phyloP scores from a whole-genome alignment of 2,797 vertebrate species.

The Syngnathus acus region DNA sequence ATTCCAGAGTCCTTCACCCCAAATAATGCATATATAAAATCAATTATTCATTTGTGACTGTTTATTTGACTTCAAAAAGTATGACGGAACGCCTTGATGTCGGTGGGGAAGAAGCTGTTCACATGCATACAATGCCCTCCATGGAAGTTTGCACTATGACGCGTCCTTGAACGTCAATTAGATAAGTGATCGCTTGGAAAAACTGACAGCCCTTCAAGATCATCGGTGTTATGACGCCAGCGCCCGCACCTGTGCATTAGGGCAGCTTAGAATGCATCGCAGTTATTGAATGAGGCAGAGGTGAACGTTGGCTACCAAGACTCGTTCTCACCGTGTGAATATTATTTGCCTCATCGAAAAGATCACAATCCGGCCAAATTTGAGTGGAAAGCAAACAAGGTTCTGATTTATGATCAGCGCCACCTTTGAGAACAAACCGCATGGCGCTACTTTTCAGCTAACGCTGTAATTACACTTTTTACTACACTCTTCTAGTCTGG shows the following conservation, averaged over 20 bases:
- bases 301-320: too few species aligned
- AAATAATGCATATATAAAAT: constrained; percentile 66
- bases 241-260: background rate
- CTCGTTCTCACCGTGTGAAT: background rate
- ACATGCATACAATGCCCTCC: constrained; percentile 25
- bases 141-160: constrained; percentile 33
- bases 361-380: background rate
- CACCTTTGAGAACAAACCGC: background rate
- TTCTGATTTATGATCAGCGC: background rate
- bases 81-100: constrained; percentile 56
- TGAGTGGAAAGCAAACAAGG: background rate
- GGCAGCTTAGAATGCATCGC: too few species aligned
- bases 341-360: background rate
- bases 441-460: background rate
- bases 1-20: constrained; percentile 39
- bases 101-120: constrained; percentile 32
- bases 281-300: too few species aligned
- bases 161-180: constrained; percentile 24
- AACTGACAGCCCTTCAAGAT: background rate
- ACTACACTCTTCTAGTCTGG: background rate
- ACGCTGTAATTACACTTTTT: background rate
- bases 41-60: constrained; percentile 68
- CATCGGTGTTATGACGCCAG: background rate
- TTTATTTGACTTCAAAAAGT: constrained; percentile 65
- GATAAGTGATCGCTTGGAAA: constrained; percentile 18